Conservation (phyloP, 2,797 vertebrate genomes). For the Bradypodion ventrale region DNA sequence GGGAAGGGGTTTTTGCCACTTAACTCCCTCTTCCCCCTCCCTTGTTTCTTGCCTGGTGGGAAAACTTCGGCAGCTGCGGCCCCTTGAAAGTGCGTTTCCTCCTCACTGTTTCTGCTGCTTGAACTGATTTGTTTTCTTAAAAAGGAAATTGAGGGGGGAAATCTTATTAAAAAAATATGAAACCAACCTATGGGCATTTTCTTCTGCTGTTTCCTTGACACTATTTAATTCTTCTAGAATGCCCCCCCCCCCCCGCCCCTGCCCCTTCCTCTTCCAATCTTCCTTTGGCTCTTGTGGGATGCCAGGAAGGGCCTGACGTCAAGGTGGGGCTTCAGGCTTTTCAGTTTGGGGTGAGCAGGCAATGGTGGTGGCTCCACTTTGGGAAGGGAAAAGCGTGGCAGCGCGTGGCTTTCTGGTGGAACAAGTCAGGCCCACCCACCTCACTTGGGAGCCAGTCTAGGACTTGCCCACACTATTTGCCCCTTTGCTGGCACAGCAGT, state of each 20-base stretch:
- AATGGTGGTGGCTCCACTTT: no score
- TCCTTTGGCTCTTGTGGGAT: no score
- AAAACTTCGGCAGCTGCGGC: background rate
- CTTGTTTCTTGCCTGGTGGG: background rate
- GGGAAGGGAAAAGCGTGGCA: no score
- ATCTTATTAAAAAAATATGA: conserved; percentile 53
- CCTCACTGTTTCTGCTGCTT: conserved; percentile 56
- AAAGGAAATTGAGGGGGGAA: conserved; percentile 36
- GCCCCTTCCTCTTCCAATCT: no score
- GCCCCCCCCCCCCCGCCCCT: background rate
- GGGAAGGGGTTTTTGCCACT: background rate
- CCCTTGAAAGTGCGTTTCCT: conserved; percentile 18
- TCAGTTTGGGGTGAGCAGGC: no score
- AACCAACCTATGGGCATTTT: background rate
- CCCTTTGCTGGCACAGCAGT: background rate
- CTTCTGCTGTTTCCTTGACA: background rate
- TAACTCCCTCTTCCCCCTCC: background rate
- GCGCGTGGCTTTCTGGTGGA: no score
- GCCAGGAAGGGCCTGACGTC: no score
- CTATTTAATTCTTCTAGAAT: background rate
- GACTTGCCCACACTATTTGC: background rate
- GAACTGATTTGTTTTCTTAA: conserved; percentile 63
- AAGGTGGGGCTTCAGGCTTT: no score
- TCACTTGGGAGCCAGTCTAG: background rate
- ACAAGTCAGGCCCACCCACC: no score